These are phyloP conservation scores for Eilema caniola DNA, from an alignment of 2,888 invertebrate species.

Conservation along the genomic window DNA sequence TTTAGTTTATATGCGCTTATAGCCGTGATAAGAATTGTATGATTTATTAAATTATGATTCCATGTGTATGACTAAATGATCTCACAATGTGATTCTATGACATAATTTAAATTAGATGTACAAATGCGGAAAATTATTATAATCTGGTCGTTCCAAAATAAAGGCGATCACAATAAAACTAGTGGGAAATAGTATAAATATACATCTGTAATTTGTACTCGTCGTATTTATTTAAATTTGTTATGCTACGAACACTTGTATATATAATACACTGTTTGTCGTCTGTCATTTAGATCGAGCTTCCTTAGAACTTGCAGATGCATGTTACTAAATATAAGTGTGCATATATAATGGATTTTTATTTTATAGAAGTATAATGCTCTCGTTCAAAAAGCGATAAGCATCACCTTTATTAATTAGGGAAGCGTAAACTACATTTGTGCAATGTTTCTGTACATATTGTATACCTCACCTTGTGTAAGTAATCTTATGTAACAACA, in stretches of 20 bases:
- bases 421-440: slow-evolving; percentile 2
- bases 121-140: slow-evolving; percentile 29
- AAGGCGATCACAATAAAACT: slow-evolving; percentile 35
- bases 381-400: slow-evolving; percentile 17
- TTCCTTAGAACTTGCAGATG: slow-evolving; percentile 51
- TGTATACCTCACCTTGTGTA: slow-evolving; percentile 14
- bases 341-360: slow-evolving; percentile 55
- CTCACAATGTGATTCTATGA: slow-evolving; percentile 49
- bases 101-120: slow-evolving; percentile 39
- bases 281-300: slow-evolving; percentile 42
- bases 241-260: slow-evolving; percentile 47
- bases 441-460: slow-evolving; percentile 11
- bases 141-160: slow-evolving; percentile 16
- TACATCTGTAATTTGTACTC: slow-evolving; percentile 38
- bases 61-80: slow-evolving; percentile 33
- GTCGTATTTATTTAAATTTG: slow-evolving; percentile 27
- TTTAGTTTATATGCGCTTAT: slow-evolving; percentile 2
- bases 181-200: slow-evolving; percentile 34
- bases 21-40: slow-evolving; percentile 2
- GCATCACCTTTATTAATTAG: slow-evolving; percentile 1
- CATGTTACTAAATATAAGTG: slow-evolving; percentile 56
- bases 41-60: slow-evolving; percentile 13
- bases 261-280: slow-evolving; percentile 52
- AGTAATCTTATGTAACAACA: slow-evolving; percentile 21
- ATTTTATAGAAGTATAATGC: slow-evolving; percentile 47